Evolutionary conservation across 1,140 invertebrate species (phyloP).

Genomic region (Eufriesea mexicana): DNA sequence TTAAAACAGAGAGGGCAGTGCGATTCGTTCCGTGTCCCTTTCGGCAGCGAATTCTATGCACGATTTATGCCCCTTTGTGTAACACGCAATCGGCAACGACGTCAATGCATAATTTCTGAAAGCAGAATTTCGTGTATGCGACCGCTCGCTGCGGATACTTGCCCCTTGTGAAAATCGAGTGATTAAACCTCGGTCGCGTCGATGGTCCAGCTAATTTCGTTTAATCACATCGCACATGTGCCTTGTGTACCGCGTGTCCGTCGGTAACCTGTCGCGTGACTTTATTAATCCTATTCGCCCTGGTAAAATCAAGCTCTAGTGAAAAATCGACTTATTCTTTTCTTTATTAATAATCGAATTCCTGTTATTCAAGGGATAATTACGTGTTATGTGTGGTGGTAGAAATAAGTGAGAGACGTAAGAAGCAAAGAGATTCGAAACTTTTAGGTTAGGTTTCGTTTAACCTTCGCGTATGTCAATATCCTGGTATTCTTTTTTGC

Average conservation of each 20-base stretch:
- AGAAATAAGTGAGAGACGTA: not conserved
- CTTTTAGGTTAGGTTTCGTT: not conserved
- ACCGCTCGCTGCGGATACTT: not conserved
- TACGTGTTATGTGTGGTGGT: no score
- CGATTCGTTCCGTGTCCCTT: conserved; percentile 50
- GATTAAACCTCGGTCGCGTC: conserved; percentile 9
- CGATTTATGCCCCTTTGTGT: conserved; percentile 58
- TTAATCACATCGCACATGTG: conserved; percentile 5
- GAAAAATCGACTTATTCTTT: not conserved
- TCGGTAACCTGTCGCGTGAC: not conserved
- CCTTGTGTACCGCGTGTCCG: not conserved
- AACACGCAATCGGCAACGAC: conserved; percentile 17
- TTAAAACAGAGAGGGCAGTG: conserved; percentile 51
- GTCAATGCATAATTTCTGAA: conserved; percentile 44
- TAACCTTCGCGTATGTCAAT: no score
- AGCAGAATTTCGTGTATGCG: conserved; percentile 43
- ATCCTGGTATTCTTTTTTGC: no score
- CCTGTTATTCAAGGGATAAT: not conserved
- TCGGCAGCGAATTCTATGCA: conserved; percentile 40
- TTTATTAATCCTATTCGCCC: conserved; percentile 3
- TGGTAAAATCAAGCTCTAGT: no score
- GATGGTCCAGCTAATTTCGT: conserved; percentile 16
- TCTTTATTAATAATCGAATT: not conserved
- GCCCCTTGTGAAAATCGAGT: conserved; percentile 1
- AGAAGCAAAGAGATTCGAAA: not conserved